A percentile compares a stretch with the other conserved stretches of the same genome.
Evolutionary conservation across 2,113 vertebrate genomes (phyloP).

Genomic region (Muscicapa adusta): DNA sequence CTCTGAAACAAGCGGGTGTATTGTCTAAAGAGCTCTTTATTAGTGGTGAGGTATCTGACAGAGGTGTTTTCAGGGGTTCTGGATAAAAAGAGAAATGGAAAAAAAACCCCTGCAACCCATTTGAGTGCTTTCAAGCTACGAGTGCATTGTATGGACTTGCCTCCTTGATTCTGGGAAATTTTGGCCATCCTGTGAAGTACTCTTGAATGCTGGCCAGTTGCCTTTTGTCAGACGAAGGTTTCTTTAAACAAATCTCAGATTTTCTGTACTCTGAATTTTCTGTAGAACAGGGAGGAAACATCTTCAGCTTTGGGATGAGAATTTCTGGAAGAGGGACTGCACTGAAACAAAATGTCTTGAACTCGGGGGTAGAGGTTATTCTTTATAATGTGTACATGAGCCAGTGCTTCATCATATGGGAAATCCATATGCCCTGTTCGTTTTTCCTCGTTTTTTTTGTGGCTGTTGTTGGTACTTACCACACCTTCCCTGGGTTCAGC

Average conservation of each 20-base stretch:
- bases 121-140: not conserved
- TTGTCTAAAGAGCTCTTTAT: not conserved
- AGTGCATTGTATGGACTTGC: rapidly evolving
- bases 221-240: not conserved
- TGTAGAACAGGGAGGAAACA: rapidly evolving
- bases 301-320: not conserved
- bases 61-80: not conserved
- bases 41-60: not conserved
- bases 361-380: not conserved
- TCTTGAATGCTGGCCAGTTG: not conserved
- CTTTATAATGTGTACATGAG: not conserved
- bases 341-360: not conserved
- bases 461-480: not conserved
- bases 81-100: not conserved
- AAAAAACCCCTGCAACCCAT: not conserved
- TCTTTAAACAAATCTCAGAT: not conserved
- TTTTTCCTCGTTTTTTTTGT: not conserved
- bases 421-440: not conserved
- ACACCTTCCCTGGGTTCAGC: not conserved
- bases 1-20: not conserved
- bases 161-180: not conserved
- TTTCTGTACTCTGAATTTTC: not conserved
- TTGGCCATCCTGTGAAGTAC: not conserved
- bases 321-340: not conserved
- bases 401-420: not conserved